Percentiles rank a stretch among this genome's conserved stretches.
Evolutionary conservation across 2,797 vertebrate genomes (phyloP).

Genomic region (Apogon talboti): DNA sequence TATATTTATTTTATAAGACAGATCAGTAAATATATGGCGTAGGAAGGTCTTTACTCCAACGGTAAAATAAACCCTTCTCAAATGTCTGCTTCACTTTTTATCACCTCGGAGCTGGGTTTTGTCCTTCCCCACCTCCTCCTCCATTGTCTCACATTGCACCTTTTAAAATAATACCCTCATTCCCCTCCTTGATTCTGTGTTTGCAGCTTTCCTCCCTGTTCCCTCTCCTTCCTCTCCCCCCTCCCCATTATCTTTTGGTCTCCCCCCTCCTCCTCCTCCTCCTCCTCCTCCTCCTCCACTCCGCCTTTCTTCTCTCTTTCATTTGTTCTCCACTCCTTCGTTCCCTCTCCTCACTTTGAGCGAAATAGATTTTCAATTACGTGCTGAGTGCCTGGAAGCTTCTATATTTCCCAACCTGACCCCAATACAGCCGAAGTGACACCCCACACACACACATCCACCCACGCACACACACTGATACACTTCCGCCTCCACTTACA

Average conservation of each 20-base stretch:
- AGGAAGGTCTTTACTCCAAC: conserved; percentile 54
- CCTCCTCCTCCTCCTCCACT: conserved; percentile 28
- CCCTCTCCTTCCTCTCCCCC: conserved; percentile 9
- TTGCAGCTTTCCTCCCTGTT: conserved; percentile 29
- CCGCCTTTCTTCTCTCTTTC: conserved; percentile 71
- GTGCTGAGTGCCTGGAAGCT: conserved; percentile 86
- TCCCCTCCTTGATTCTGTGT: conserved; percentile 40
- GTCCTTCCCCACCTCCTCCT: conserved; percentile 66
- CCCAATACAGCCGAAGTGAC: conserved; percentile 81
- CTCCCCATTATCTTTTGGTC: conserved; percentile 65
- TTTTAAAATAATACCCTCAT: conserved; percentile 65
- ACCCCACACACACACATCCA: conserved; percentile 52
- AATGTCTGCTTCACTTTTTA: conserved; percentile 70
- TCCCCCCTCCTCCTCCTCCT: conserved; percentile 13
- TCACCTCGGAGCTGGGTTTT: conserved; percentile 66
- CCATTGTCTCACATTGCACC: conserved; percentile 49
- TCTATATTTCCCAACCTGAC: conserved; percentile 85
- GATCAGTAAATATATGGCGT: conserved; percentile 49
- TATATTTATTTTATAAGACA: conserved; percentile 20
- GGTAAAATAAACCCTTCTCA: conserved; percentile 68
- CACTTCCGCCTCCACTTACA: conserved; percentile 76
- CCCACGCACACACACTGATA: conserved; percentile 53
- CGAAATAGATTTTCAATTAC: conserved; percentile 89
- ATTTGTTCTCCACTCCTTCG: conserved; percentile 77
- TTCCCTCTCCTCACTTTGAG: conserved; percentile 82